Evolutionary conservation across 2,888 invertebrate genomes (phyloP).

Genomic region (Plagiodera versicolora): DNA sequence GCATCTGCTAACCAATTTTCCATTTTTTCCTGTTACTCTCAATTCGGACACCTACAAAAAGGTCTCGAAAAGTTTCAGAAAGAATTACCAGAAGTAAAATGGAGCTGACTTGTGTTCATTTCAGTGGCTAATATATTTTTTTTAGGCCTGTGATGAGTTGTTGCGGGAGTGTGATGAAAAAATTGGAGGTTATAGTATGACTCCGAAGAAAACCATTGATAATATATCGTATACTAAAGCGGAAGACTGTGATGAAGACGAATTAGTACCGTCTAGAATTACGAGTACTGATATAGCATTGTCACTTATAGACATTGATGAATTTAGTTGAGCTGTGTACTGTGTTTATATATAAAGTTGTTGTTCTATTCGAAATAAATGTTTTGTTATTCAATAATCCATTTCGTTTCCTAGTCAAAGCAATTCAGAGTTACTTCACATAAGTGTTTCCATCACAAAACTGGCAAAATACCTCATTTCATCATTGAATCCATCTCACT

Average conservation of each 20-base stretch:
- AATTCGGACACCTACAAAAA: conserved; percentile 56
- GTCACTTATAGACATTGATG: conserved; percentile 48
- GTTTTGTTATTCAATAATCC: too few relatives aligned
- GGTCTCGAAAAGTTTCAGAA: conserved; percentile 56
- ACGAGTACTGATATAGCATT: conserved; percentile 47
- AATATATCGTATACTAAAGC: conserved; percentile 17
- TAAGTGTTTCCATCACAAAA: too few relatives aligned
- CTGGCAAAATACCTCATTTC: too few relatives aligned
- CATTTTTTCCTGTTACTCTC: conserved; percentile 64
- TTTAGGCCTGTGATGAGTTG: conserved; percentile 41
- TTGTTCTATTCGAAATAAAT: not conserved
- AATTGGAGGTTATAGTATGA: conserved; percentile 31
- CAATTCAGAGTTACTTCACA: too few relatives aligned
- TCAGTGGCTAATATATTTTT: conserved; percentile 17
- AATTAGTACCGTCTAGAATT: conserved; percentile 37
- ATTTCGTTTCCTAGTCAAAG: too few relatives aligned
- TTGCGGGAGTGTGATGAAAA: conserved; percentile 42
- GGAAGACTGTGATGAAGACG: conserved; percentile 41
- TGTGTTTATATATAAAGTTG: not conserved
- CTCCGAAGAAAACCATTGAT: conserved; percentile 12
- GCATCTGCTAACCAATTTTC: conserved; percentile 66
- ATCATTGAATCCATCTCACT: too few relatives aligned
- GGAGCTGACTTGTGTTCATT: not conserved
- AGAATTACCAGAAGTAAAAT: conserved; percentile 40
- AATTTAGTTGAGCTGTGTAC: conserved; percentile 29